Base-by-base conservation (phyloP, 1,140 invertebrate genomes). In the Dicyema japonicum region DNA sequence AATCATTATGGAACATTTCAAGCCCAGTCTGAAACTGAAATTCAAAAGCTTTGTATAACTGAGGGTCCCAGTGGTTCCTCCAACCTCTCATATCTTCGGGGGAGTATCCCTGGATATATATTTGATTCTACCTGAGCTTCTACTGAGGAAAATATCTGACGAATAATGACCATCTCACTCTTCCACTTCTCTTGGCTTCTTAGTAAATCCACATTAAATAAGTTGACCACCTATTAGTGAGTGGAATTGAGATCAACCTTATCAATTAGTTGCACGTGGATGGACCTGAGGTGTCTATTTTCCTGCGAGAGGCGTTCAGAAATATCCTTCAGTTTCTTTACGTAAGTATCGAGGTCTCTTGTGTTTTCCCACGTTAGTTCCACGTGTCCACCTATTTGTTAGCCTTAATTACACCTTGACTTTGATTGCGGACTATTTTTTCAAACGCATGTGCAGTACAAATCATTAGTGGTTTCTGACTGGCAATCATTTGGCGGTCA, bases 401-500 rank as follows among this genome's bases (percentile, higher is more conserved):
- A n/a, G n/a, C n/a, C n/a, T n/a, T n/a, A n/a, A n/a, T n/a, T n/a
- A n/a, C 41, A 42, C 23, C 41, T 44, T 5, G 31, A 19, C 32
- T 48, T 44, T 5, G 33, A 34, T 71, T 65, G 40, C 82, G 69
- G 37, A 94, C 75, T 3, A 90, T 58, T 32, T 63, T 60, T 17
- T 78, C 72, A 38, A 94, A 58, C 34, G 72, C 65, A 17, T 82
- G 40, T 0, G 85, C 85, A 15, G 72, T 68, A 21, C 75, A 64
- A 7, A 94, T 55, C 75, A 97, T 76, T 56, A 94, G 68, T 1
- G 82, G 71, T 26, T 78, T 59, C 42, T 90, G 80, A 28, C 70
- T 80, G 0, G 67, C 60, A 12, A 94, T 70, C 74, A 94, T 94
- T 24, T 80, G 65, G 45, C 88, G 72, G 7, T 78, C 80, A 19